Percentiles rank a stretch among this genome's conserved stretches.
Conservation (phyloP, 2,888 invertebrate species). For the Drosophila aldrichi region DNA sequence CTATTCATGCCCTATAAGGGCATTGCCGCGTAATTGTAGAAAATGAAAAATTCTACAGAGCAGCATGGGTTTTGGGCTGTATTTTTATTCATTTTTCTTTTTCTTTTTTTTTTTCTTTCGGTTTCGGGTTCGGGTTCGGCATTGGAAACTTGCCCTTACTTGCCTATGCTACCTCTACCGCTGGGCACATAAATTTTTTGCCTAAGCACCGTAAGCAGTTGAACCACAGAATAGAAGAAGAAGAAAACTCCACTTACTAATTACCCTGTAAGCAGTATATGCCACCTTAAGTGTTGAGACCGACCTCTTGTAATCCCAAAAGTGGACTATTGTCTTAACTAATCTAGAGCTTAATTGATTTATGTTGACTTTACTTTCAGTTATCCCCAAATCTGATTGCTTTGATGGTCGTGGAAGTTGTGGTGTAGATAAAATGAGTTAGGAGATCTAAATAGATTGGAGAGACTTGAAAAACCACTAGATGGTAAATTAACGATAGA, state of each 20-base stretch:
- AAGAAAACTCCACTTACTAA: not conserved
- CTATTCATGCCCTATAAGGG: not conserved
- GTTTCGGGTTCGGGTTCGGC: not conserved
- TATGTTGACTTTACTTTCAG: not conserved
- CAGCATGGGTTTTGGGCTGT: constrained; percentile 5
- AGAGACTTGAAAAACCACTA: not conserved
- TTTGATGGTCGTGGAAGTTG: not conserved
- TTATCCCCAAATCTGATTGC: not conserved
- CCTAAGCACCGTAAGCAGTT: constrained; percentile 1
- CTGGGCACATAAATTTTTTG: constrained; percentile 47
- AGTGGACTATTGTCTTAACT: not conserved
- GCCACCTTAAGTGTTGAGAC: not conserved
- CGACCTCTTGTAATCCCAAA: not conserved
- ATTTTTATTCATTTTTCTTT: not conserved
- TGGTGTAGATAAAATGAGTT: not conserved
- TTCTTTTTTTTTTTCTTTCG: not conserved
- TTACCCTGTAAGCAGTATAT: constrained; percentile 27
- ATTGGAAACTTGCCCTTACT: constrained; percentile 16
- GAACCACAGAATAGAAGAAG: not conserved
- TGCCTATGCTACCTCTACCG: constrained; percentile 56
- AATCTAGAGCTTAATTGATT: not conserved
- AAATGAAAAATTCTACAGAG: constrained; percentile 50
- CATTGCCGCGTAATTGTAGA: constrained; percentile 19
- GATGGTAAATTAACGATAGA: not conserved
- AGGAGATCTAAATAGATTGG: not conserved